Conservation (phyloP, 2,888 invertebrate genomes). For the Mythimna impura region DNA sequence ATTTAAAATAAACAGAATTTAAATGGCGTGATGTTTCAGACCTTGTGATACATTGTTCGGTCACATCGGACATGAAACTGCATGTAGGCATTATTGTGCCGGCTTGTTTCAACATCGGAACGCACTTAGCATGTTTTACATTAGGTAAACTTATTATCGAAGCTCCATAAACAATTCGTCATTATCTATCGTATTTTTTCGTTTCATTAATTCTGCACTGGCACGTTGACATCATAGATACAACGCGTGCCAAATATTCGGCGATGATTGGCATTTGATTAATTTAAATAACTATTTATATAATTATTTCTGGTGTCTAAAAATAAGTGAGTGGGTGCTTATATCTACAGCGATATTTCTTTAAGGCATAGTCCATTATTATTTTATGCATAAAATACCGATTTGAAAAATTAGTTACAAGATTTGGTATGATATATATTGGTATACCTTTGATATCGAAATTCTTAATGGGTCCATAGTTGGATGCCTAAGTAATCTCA, state of each 20-base stretch:
- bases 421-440: background rate
- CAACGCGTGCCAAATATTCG: conserved; percentile 36
- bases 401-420: background rate
- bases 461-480: background rate
- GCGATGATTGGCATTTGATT: conserved; percentile 36
- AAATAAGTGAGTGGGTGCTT: conserved; percentile 12
- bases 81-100: conserved; percentile 21
- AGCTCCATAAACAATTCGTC: conserved; percentile 8
- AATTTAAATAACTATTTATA: conserved; percentile 23
- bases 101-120: conserved; percentile 42
- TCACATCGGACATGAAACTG: conserved; percentile 42
- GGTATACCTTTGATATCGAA: background rate
- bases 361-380: background rate
- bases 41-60: conserved; percentile 42
- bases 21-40: conserved; percentile 45
- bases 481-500: conserved; percentile 9
- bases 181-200: background rate
- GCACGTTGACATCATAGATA: conserved; percentile 33
- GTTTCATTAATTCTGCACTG: conserved; percentile 5
- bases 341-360: background rate
- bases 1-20: conserved; percentile 16
- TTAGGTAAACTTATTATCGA: conserved; percentile 10
- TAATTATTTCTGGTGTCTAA: conserved; percentile 24
- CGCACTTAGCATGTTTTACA: conserved; percentile 32
- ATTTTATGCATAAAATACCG: no score